A percentile compares a stretch with the other conserved stretches of the same genome.
These are phyloP conservation scores for Oreortyx pictus DNA, from an alignment of 2,797 vertebrate species.

Conservation along the genomic window DNA sequence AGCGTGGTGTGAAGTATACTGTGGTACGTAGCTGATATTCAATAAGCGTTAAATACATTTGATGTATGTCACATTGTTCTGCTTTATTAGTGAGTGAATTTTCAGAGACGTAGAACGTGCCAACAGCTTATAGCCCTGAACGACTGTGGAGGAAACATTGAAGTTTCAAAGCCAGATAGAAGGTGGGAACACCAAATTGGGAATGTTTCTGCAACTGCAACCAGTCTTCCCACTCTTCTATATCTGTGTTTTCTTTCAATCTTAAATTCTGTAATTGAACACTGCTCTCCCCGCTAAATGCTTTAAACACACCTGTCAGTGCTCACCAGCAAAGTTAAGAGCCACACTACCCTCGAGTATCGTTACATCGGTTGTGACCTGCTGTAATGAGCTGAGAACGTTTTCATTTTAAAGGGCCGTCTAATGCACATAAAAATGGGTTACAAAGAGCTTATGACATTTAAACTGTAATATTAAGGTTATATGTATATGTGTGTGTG, in stretches of 20 bases:
- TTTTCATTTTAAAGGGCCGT: not conserved
- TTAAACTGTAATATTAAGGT: not conserved
- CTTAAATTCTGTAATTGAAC: not conserved
- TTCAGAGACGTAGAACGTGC: not conserved
- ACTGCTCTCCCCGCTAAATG: not conserved
- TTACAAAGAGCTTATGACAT: not conserved
- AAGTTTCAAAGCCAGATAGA: not conserved
- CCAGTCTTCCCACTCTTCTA: not conserved
- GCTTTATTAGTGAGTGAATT: not conserved
- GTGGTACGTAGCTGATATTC: not conserved
- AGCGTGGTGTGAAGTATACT: not conserved
- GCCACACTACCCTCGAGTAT: not conserved
- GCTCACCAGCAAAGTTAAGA: not conserved
- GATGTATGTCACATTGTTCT: not conserved
- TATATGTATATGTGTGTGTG: not conserved
- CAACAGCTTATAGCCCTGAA: not conserved
- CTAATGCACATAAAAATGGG: not conserved
- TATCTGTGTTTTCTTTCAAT: not conserved
- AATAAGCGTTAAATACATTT: not conserved
- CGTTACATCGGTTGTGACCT: not conserved
- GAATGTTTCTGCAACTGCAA: not conserved
- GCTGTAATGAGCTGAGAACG: not conserved
- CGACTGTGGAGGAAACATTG: not conserved
- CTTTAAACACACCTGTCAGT: not conserved
- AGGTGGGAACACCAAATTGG: not conserved